Evolutionary conservation across 2,113 vertebrate genomes (phyloP).

Genomic region (Edolisoma coerulescens): DNA sequence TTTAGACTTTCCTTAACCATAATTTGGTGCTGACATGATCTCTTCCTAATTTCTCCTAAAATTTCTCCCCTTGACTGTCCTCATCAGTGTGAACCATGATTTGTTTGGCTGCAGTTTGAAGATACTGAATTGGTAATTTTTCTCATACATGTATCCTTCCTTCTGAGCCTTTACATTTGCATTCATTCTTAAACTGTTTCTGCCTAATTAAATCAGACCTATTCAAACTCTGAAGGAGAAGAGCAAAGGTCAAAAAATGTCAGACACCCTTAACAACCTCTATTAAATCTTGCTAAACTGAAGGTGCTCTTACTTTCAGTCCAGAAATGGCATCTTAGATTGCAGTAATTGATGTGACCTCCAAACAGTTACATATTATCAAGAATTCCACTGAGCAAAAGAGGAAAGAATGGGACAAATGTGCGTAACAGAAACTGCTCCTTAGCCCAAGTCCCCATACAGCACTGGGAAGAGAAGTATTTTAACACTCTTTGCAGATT

Average conservation of each 20-base stretch:
- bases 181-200: constrained; percentile 18
- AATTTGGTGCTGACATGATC: not conserved
- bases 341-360: constrained; percentile 57
- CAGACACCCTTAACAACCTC: constrained; percentile 21
- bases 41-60: not conserved
- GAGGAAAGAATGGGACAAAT: not conserved
- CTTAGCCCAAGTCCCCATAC: not conserved
- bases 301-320: constrained; percentile 25
- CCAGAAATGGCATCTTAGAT: constrained; percentile 6
- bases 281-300: constrained; percentile 39
- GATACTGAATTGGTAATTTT: not conserved
- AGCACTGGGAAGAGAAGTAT: not conserved
- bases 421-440: not conserved
- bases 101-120: not conserved
- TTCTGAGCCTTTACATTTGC: not conserved
- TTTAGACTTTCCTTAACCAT: not conserved
- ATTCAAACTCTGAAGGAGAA: constrained; percentile 29
- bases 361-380: not conserved
- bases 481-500: not conserved
- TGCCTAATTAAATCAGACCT: constrained; percentile 56
- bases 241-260: constrained; percentile 56
- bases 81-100: not conserved
- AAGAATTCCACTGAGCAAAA: not conserved
- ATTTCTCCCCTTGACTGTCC: not conserved
- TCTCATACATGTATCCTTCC: not conserved